phyloP scores from a whole-genome alignment of 2,797 vertebrate genomes.

The Prionace glauca region DNA sequence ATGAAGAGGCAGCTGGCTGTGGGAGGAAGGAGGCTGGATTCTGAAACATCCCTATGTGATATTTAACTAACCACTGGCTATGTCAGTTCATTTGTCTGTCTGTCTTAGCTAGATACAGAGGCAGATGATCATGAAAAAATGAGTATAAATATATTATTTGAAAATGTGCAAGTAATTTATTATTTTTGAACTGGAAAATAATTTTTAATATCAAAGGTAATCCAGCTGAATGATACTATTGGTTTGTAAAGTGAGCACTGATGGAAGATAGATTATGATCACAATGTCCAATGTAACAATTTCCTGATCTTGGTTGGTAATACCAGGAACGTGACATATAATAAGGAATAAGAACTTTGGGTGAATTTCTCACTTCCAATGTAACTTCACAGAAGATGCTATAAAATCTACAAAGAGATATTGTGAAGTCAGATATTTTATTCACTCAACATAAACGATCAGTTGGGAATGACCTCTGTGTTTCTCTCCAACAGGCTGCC shows the following conservation, averaged over 20 bases:
- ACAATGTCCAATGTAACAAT: background rate
- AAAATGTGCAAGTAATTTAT: background rate
- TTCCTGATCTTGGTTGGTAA: background rate
- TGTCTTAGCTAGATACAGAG: background rate
- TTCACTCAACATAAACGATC: background rate
- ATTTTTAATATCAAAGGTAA: background rate
- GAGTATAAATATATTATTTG: background rate
- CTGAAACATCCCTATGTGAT: background rate
- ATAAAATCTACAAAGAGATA: background rate
- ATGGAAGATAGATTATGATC: background rate
- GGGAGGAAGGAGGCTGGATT: background rate
- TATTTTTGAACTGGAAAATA: background rate
- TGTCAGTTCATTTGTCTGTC: background rate
- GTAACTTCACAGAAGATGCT: background rate
- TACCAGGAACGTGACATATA: background rate
- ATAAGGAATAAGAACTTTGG: background rate
- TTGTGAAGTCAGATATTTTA: background rate
- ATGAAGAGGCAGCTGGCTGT: background rate
- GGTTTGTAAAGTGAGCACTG: background rate
- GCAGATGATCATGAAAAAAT: background rate
- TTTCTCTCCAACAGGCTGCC: too few relatives aligned
- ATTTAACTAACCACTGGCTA: background rate
- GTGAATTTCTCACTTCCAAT: background rate
- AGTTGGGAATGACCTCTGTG: background rate
- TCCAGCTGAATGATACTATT: background rate